Base-by-base conservation (phyloP, 2,113 vertebrate genomes). In the Leptobrachium leishanense region DNA sequence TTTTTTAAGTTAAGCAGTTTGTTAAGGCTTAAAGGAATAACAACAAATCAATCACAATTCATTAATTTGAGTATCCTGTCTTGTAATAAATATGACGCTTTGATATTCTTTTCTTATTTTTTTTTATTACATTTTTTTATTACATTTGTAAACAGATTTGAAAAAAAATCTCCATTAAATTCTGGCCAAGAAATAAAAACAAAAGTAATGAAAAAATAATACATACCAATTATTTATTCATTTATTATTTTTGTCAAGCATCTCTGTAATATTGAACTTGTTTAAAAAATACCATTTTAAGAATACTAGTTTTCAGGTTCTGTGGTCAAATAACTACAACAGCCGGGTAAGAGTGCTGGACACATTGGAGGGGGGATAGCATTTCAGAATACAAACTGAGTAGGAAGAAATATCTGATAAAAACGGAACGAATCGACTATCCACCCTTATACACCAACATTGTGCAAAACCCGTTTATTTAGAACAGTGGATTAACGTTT, bases 101-200 rank as follows among this genome's bases (percentile, higher is more conserved):
- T 31, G 20, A 31, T 31, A 31, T 70, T 66, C 64, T 46, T 55
- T 74, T 67, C 42, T 5, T 50, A 2, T 5, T 75, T 66, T 66
- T 53, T 66, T 65, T 31, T 41, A 44, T 75, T 67, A 66, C 42
- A 31, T 68, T 68, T 15, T 68, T 76, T 76, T 50, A 68, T 76
- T 76, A 76, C 75, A 76, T 42, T 55, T 76, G 75, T 76, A 76
- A 76, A 76, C 75, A 76, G 66, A 46, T 76, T 76, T 74, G 67
- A 31, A 31, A 31, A 68, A 76, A 76, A 75, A 67, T 66, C 39
- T 67, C 63, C 74, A 66, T 50, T 66, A 41, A 75, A 59, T 57
- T 76, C 65, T 59, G 65, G 59, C 65, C 65, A 76, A 57, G 40
- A 69, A 68, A 68, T 69, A 59, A 42, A 77, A 77, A 54, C 68